phyloP scores from a whole-genome alignment of 1,140 invertebrate genomes.

The Musca domestica region DNA sequence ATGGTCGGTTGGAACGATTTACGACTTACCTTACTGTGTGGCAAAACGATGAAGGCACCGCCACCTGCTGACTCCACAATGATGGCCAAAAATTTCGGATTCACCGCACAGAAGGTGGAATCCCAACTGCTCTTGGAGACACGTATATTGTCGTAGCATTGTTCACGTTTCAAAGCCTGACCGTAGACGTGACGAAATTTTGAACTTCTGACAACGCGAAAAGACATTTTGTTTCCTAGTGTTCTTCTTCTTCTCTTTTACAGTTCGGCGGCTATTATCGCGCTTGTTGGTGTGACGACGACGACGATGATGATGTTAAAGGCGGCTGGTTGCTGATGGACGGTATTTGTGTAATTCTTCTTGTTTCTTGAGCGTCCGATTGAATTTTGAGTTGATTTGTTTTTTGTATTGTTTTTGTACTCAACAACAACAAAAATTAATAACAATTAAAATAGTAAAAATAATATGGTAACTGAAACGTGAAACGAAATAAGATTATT shows the following conservation, averaged over 20 bases:
- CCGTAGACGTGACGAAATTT: slow-evolving; percentile 99
- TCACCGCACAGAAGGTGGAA: slow-evolving; percentile 97
- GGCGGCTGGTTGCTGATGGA: slow-evolving; percentile 21
- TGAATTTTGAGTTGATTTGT: no score
- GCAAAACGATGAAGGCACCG: slow-evolving; percentile 96
- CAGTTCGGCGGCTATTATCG: neutral
- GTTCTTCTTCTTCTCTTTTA: slow-evolving; percentile 9
- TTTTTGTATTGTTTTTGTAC: no score
- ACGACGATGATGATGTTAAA: neutral
- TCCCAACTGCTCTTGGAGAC: slow-evolving; percentile 99
- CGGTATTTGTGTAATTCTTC: slow-evolving; percentile 4
- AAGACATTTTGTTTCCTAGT: slow-evolving; percentile 71
- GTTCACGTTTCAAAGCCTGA: slow-evolving; percentile 91
- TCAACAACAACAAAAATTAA: no score
- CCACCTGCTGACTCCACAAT: slow-evolving; percentile 98
- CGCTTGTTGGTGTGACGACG: neutral
- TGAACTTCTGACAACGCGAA: slow-evolving; percentile 91
- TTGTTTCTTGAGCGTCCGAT: neutral
- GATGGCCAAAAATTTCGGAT: slow-evolving; percentile 98
- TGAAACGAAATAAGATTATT: no score
- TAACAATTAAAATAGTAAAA: no score
- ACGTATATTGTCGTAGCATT: slow-evolving; percentile 98
- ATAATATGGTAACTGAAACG: no score
- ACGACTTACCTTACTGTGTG: slow-evolving; percentile 84
- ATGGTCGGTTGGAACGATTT: neutral